Conservation (phyloP, 1,140 invertebrate genomes). For the Oreohelix idahoensis region DNA sequence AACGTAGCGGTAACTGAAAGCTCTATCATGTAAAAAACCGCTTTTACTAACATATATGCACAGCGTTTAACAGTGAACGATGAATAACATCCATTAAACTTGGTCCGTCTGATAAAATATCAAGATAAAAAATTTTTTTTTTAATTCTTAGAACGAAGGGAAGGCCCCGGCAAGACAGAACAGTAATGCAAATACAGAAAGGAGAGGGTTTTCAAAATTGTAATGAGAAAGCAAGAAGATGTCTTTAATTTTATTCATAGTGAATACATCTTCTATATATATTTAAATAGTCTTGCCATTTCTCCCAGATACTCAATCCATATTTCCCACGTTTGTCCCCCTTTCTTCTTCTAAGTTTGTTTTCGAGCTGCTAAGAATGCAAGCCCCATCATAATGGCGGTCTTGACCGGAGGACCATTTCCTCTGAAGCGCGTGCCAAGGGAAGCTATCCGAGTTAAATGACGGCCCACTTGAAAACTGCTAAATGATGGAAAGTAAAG, state of each 20-base stretch:
- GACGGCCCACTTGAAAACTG: constrained; percentile 14
- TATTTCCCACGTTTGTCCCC: background rate
- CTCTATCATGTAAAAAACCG: too few relatives aligned
- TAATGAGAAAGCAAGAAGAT: background rate
- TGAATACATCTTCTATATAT: background rate
- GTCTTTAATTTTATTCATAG: background rate
- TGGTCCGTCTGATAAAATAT: too few relatives aligned
- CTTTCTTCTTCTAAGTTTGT: background rate
- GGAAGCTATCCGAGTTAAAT: constrained; percentile 23
- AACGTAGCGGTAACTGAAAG: too few relatives aligned
- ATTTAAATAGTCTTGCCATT: background rate
- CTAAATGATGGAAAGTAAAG: constrained; percentile 28
- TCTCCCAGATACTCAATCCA: background rate
- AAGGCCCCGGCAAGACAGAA: too few relatives aligned
- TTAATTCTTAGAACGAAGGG: too few relatives aligned
- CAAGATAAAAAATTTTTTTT: too few relatives aligned
- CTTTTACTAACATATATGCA: too few relatives aligned
- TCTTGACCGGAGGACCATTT: constrained; percentile 16
- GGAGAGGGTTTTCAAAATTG: too few relatives aligned
- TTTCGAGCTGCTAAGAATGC: background rate
- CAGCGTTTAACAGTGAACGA: too few relatives aligned
- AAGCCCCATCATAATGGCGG: constrained; percentile 14
- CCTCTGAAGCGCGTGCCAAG: constrained; percentile 6
- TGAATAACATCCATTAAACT: too few relatives aligned
- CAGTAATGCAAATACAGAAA: too few relatives aligned